Base-by-base conservation (phyloP, 2,113 vertebrate species). In the Aspidoscelis tigris region DNA sequence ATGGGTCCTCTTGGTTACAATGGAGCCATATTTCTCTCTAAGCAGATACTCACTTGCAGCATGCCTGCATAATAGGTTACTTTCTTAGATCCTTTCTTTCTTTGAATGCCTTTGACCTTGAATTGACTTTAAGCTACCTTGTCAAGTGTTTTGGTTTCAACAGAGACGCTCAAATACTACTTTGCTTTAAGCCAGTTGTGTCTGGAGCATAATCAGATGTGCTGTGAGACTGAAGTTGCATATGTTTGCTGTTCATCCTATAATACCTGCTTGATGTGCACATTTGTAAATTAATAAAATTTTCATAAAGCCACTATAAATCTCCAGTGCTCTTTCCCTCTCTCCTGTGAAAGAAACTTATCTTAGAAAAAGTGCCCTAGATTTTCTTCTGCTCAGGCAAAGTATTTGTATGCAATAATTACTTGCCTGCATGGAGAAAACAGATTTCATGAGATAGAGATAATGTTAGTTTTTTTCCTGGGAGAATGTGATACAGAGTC, bases 231-330 rank as follows among this genome's bases (percentile, higher is more conserved):
- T 64, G 41, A 81, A 82, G 14, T 61, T 82, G 53, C 69, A 81
- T 61, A 44, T 82, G 70, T 55, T 81, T 43, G 33, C 53, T 73
- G 55, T 44, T 44, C 55, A 64, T 41, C 14, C 12, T 41, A 71
- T 71, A 81, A 81, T 81, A 81, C 68, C 47, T 81, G 78, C 78
- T 53, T 70, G 66, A 53, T 53, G n/a, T 39, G 26, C 78, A 69
- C 65, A 80, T 81, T 58, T 72, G 69, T 26, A 82, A 61, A 73
- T 82, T 82, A 81, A 73, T 73, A 72, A 43, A 58, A 55, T 68
- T 82, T 74, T 74, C 47, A 74, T 75, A 47, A 74, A 47, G 72
- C 26, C 55, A 74, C 41, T 22, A 44, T 74, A 43, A 74, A 58
- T 82, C 55, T 64, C 55, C 58, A 82, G 55, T 74, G 71, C 55